Evolutionary conservation across 2,797 vertebrate species (phyloP), one percentile per base, ranked within the genome.

Genomic region (Brotula barbata): DNA sequence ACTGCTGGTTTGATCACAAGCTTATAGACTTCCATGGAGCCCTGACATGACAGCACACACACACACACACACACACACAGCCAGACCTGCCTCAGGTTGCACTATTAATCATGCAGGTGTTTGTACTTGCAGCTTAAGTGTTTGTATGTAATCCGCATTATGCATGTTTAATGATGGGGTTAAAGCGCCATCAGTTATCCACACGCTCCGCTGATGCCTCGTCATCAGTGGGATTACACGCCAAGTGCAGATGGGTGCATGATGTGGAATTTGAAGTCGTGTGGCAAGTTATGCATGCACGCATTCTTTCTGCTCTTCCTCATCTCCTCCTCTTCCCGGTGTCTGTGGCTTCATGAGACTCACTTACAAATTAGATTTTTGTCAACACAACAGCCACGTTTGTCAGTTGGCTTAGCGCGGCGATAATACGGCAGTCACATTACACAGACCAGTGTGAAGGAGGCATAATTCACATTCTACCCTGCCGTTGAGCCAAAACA

Each of bases 291-390:
- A 47, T 55, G 50, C 60, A 16, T 28, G 65, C 60, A 45, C 19
- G 7, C 57, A 71, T 67, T 76, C 77, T 59, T 65, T 31, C 21
- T 47, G 44, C 58, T 66, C 45, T 16, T 53, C 31, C 31, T 33
- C 31, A 33, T 33, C 31, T 33, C 31, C 51, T 64, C 42, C 31
- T 37, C 22, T 53, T 31, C 45, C 50, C 49, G n/a, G n/a, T n/a
- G n/a, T 49, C 73, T 37, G 16, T 52, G 34, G 43, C 64, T 21
- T 71, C 65, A 37, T 63, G 71, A 77, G 70, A 61, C 40, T 75
- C 51, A 48, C 50, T 48, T 28, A 31, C 58, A 71, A 80, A 78
- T 83, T 68, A 47, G 55, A 78, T 78, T 80, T 75, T 59, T 58
- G 42, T 53, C 54, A 42, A 69, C 66, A 83, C 67, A 78, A 58